These are phyloP conservation scores for Stenurella melanura DNA, from an alignment of 2,888 invertebrate species.

Conservation along the genomic window DNA sequence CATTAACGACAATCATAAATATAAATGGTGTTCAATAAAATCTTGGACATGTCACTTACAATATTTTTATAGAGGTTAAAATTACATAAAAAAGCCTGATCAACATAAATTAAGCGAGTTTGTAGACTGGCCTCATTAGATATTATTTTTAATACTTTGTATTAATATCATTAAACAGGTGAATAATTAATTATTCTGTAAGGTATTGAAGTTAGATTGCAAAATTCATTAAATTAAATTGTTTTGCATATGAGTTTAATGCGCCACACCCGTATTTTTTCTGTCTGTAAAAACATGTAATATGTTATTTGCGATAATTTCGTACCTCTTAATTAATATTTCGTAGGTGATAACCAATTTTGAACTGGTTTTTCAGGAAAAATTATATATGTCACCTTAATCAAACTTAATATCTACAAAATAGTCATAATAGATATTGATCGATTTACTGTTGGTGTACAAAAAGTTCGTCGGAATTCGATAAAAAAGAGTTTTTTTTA, in stretches of 20 bases:
- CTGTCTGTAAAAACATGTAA: slow-evolving; percentile 7
- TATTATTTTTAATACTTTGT: slow-evolving; percentile 34
- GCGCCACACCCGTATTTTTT: slow-evolving; percentile 35
- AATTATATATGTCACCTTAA: not conserved
- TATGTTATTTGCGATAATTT: slow-evolving; percentile 18
- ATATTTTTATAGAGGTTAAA: slow-evolving; percentile 19
- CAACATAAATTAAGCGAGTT: slow-evolving; percentile 50
- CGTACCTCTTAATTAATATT: not conserved
- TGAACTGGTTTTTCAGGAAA: slow-evolving; percentile 10
- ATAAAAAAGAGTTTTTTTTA: not conserved
- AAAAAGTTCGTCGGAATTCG: not conserved
- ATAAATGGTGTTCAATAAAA: slow-evolving; percentile 19
- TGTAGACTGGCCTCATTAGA: slow-evolving; percentile 45
- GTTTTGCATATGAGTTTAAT: slow-evolving; percentile 25
- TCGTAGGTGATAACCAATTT: not conserved
- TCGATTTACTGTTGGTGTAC: not conserved
- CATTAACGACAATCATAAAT: slow-evolving; percentile 32
- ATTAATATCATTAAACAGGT: slow-evolving; percentile 38
- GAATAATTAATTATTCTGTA: slow-evolving; percentile 39
- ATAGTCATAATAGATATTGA: not conserved
- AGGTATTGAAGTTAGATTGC: slow-evolving; percentile 36
- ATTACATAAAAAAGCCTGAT: slow-evolving; percentile 27
- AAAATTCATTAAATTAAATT: slow-evolving; percentile 36
- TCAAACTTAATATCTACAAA: not conserved
- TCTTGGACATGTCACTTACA: slow-evolving; percentile 37